These are phyloP conservation scores for Dunckerocampus dactyliophorus DNA, from an alignment of 2,113 vertebrate species.

Conservation along the genomic window DNA sequence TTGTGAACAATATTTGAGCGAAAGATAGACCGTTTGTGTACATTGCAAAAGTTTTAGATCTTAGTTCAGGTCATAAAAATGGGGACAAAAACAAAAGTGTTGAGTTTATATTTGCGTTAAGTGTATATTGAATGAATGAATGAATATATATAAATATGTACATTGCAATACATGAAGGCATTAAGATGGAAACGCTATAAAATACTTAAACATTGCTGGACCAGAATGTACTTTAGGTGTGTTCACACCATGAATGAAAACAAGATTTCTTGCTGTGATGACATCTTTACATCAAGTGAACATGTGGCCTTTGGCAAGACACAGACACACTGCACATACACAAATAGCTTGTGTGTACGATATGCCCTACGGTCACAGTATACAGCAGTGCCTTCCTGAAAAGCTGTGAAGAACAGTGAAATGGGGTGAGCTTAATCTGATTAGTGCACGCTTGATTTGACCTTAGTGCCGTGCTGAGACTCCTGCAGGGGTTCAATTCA, in stretches of 20 bases:
- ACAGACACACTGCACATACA: background rate
- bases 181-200: background rate
- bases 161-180: background rate
- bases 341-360: conserved; percentile 19
- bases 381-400: conserved; percentile 32
- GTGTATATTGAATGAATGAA: background rate
- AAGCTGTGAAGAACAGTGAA: conserved; percentile 58
- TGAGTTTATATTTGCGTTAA: no score
- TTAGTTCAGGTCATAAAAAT: no score
- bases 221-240: background rate
- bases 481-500: conserved; percentile 32
- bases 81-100: no score
- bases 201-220: background rate
- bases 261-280: conserved; percentile 4
- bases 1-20: no score
- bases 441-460: conserved; percentile 61
- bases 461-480: conserved; percentile 25
- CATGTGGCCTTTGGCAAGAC: conserved; percentile 19
- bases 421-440: conserved; percentile 59
- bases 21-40: no score
- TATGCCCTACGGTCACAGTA: conserved; percentile 22
- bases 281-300: conserved; percentile 34
- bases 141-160: background rate
- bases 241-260: conserved; percentile 4
- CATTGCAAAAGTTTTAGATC: no score